These are phyloP conservation scores for Ardeotis arabs DNA, from an alignment of 2,113 vertebrate genomes.

Conservation along the genomic window DNA sequence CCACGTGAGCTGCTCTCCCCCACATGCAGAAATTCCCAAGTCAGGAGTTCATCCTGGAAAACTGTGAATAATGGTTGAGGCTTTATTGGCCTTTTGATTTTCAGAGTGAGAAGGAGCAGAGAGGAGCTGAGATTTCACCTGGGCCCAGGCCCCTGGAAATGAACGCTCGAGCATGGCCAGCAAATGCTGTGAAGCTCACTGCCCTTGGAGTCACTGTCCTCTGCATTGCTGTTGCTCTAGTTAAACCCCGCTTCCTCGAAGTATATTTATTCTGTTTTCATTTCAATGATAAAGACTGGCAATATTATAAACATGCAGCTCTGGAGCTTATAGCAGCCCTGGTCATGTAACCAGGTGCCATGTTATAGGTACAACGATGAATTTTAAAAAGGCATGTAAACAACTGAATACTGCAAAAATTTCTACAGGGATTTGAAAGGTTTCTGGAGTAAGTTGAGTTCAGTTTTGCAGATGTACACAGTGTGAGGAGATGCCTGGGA, in stretches of 20 bases:
- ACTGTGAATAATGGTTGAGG: not conserved
- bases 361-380: not conserved
- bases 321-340: not conserved
- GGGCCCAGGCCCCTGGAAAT: not conserved
- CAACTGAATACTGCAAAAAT: not conserved
- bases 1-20: not conserved
- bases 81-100: not conserved
- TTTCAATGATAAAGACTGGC: not conserved
- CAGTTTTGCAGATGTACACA: not conserved
- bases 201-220: not conserved
- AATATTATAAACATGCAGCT: not conserved
- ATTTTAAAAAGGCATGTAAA: slow-evolving; percentile 6
- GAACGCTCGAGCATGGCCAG: not conserved
- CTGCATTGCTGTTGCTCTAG: not conserved
- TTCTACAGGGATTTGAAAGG: not conserved
- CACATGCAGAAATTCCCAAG: not conserved
- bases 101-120: not conserved
- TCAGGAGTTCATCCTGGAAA: not conserved
- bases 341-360: not conserved
- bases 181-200: not conserved
- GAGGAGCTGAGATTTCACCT: not conserved
- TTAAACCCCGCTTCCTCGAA: not conserved
- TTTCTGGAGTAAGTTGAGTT: not conserved
- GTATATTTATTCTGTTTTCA: not conserved
- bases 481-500: not conserved